phyloP scores from a whole-genome alignment of 2,113 vertebrate genomes.

The Grantiella picta region DNA sequence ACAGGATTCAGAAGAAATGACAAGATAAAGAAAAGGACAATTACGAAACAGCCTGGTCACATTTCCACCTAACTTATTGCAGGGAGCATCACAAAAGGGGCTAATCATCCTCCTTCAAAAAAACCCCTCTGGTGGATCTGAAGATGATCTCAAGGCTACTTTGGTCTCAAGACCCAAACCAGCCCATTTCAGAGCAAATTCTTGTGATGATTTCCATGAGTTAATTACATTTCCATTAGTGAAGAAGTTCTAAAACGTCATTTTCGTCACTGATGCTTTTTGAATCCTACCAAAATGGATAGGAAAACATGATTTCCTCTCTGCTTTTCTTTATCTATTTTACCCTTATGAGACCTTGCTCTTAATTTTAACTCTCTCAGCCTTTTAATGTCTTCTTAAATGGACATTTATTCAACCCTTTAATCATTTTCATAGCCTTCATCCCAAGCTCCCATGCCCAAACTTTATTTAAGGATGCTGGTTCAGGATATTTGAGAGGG shows the following conservation, averaged over 20 bases:
- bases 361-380: not conserved
- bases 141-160: not conserved
- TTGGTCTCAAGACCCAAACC: not conserved
- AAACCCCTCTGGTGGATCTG: not conserved
- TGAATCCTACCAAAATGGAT: not conserved
- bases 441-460: not conserved
- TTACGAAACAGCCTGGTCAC: constrained; percentile 39
- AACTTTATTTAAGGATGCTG: not conserved
- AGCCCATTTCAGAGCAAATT: not conserved
- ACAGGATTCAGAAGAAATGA: not conserved
- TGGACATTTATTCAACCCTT: not conserved
- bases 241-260: constrained; percentile 29
- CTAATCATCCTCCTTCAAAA: not conserved
- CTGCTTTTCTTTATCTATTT: not conserved
- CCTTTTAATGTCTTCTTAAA: constrained; percentile 5
- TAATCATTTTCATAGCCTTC: constrained; percentile 3
- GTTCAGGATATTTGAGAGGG: not conserved
- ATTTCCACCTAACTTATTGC: not conserved
- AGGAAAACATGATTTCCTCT: not conserved
- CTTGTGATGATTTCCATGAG: not conserved
- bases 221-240: constrained; percentile 51
- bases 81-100: not conserved
- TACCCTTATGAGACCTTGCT: not conserved
- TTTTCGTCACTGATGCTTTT: not conserved
- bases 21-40: constrained; percentile 48